Conservation (phyloP, 2,113 vertebrate genomes). For the Zosterops borbonicus region DNA sequence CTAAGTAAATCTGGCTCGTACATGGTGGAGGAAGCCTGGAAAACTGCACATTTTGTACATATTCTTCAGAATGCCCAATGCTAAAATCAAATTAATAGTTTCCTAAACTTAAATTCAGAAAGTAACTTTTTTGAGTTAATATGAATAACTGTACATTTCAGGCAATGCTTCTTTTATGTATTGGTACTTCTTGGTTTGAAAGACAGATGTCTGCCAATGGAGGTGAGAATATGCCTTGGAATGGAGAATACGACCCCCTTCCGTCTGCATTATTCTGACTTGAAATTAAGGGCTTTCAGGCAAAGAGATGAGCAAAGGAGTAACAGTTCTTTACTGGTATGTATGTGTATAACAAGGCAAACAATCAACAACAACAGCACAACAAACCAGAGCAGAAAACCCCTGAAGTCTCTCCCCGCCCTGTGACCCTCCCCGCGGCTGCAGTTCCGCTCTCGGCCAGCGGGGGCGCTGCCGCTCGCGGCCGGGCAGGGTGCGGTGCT, state of each 20-base stretch:
- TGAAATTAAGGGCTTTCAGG: not conserved
- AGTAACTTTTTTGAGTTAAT: not conserved
- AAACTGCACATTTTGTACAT: slow-evolving; percentile 26
- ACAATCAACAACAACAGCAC: too few relatives aligned
- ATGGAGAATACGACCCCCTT: not conserved
- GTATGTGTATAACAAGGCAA: too few relatives aligned
- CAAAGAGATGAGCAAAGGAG: not conserved
- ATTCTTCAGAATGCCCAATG: slow-evolving; percentile 27
- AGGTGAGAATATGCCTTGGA: not conserved
- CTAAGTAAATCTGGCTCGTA: slow-evolving; percentile 49
- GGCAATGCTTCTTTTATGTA: not conserved
- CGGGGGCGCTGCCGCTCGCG: not conserved
- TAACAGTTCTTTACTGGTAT: too few relatives aligned
- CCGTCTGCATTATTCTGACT: too few relatives aligned
- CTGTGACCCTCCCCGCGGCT: accelerated
- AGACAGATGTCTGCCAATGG: not conserved
- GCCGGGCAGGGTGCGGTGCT: accelerated
- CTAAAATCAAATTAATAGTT: slow-evolving; percentile 64
- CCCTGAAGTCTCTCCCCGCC: not conserved
- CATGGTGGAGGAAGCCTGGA: slow-evolving; percentile 37
- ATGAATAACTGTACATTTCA: not conserved
- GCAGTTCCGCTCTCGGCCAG: not conserved
- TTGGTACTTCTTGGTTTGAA: not conserved
- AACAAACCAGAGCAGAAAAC: too few relatives aligned
- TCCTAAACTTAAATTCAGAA: slow-evolving; percentile 2